Evolutionary conservation across 1,140 invertebrate genomes (phyloP), one percentile per base, ranked within the genome.

Genomic region (fruit fly (Drosophila melanogaster)): DNA sequence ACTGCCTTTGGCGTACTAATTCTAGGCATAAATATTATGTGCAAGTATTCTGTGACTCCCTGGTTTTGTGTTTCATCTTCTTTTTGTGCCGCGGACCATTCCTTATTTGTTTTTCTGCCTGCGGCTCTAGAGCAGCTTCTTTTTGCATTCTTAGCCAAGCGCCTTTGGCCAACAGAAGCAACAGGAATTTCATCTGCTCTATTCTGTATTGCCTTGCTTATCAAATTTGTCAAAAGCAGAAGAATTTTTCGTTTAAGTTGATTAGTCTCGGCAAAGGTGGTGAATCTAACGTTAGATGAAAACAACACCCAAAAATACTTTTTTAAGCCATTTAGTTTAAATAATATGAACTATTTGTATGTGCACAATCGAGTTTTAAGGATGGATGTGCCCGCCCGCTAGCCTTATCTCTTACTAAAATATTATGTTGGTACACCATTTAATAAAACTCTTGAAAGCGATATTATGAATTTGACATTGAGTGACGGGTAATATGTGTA

Each of bases 161-260:
- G 49, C 37, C 37, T 50, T 59, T 15, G 46, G 56, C 30, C 56
- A 59, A 46, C 46, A 24, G 44, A 14, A 58, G 57, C 56, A n/a
- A 33, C 4, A 26, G 37, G 37, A 56, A 56, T 56, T 56, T 56
- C 50, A 41, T 35, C 30, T 54, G 59, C 24, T 41, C 38, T 14
- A 17, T 8, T 54, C 33, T 35, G 17, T 10, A 43, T 14, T 30
- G 44, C n/a, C 15, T 14, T 15, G 22, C 49, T 30, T 47, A 40
- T 56, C 64, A 41, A 70, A 47, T 70, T 70, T 69, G 66, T 70
- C 66, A 69, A 70, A 57, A 70, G 66, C 66, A 49, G 26, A 70
- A 33, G 50, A 56, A 56, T 70, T 56, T 70, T 70, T 55, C 65
- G 69, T 69, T 57, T 43, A 70, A 70, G 43, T 70, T 70, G 66